Base-by-base conservation (phyloP, 2,797 vertebrate species). In the Sitta carolinensis region DNA sequence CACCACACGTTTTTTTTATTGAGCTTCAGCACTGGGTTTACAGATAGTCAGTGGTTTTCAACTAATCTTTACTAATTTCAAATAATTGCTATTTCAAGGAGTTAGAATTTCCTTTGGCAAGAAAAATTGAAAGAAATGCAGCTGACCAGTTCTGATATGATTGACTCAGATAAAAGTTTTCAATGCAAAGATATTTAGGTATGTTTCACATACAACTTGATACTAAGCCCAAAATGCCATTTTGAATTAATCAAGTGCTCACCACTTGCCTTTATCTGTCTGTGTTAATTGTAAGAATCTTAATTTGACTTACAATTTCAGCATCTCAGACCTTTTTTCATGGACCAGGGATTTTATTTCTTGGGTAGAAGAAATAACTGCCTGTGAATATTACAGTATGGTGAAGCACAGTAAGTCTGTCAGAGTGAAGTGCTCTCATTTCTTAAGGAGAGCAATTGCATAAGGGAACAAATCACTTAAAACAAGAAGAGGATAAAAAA, bases 401-500 rank as follows among this genome's bases (percentile, higher is more conserved):
- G 84, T 30, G 36, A 58, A 75, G 75, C 38, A 42, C 50, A 42
- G 22, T 54, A 26, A 58, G n/a, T 74, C 68, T 90, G 59, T n/a
- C 38, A 51, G 72, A 50, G 40, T 62, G 74, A 94, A 74, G 80
- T 40, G 27, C 64, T 84, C 45, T 63, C n/a, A 9, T 22, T 75
- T 87, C 54, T 61, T 77, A 36, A 34, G 42, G 42, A 80, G 40
- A 72, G 15, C 32, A 54, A n/a, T 74, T 94, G 54, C 27, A 18
- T 52, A 47, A 51, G 25, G 23, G 19, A 74, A 25, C 2, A 87
- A 62, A 83, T 89, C 19, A 30, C 20, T 89, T 75, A 34, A 73
- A 72, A 73, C 4, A 58, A 67, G 68, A 55, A 4, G 2, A 2
- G 2, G 9, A 1, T 0, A 0, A 5, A 55, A 40, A 36, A 55